Evolutionary conservation across 2,888 invertebrate genomes (phyloP).

Genomic region (Cosmia pyralina): DNA sequence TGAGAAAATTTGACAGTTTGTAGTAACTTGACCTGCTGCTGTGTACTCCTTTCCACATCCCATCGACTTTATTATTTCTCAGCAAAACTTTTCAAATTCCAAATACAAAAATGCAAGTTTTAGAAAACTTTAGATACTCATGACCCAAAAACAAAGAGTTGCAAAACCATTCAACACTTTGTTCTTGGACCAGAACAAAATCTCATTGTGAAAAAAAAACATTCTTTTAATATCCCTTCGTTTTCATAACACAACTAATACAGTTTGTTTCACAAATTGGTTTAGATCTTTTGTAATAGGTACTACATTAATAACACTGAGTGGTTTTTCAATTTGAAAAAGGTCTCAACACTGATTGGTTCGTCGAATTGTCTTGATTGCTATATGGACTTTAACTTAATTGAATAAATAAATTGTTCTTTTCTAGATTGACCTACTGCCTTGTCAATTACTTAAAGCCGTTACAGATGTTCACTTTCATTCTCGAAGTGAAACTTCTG

Average conservation of each 20-base stretch:
- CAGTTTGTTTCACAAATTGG: slow-evolving; percentile 24
- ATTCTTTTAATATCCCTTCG: neutral
- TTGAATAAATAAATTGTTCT: slow-evolving; percentile 12
- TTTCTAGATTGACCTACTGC: neutral
- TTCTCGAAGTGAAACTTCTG: neutral
- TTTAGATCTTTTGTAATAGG: slow-evolving; percentile 21
- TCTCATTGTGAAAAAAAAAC: neutral
- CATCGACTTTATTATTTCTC: neutral
- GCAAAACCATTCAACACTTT: too few species aligned
- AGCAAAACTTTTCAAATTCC: too few species aligned
- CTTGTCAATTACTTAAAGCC: neutral
- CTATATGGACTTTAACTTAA: slow-evolving; percentile 19
- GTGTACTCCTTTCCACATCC: neutral
- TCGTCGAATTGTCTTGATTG: slow-evolving; percentile 27
- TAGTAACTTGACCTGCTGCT: too few species aligned
- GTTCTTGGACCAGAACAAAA: neutral
- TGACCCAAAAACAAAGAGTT: neutral
- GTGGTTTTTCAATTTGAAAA: slow-evolving; percentile 42
- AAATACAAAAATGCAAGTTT: neutral
- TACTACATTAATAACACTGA: slow-evolving; percentile 34
- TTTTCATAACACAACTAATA: slow-evolving; percentile 22
- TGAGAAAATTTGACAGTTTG: too few species aligned
- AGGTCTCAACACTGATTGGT: slow-evolving; percentile 42
- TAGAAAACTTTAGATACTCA: too few species aligned
- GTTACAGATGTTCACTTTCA: neutral